Percentiles rank a stretch among this genome's conserved stretches.
Evolutionary conservation across 2,797 vertebrate species (phyloP).

Genomic region (Pogonophryne albipinna): DNA sequence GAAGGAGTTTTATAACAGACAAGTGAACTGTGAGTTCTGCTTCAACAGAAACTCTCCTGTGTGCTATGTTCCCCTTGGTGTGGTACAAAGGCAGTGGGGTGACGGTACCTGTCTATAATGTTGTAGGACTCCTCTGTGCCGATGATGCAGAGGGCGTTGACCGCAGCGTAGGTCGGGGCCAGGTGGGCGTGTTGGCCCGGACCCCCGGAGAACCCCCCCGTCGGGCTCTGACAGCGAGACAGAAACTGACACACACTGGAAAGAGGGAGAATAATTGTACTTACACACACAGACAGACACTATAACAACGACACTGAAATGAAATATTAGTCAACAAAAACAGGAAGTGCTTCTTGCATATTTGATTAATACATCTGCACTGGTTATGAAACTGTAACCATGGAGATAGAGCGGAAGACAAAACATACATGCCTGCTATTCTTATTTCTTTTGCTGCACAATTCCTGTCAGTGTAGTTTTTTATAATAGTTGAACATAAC

Average conservation of each 20-base stretch:
- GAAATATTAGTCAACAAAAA: neutral
- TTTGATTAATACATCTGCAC: neutral
- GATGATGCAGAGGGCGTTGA: slow-evolving; percentile 96
- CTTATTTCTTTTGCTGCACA: neutral
- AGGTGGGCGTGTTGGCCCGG: slow-evolving; percentile 95
- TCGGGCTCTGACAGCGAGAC: slow-evolving; percentile 90
- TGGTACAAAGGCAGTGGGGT: neutral
- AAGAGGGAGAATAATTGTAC: neutral
- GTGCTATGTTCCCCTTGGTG: neutral
- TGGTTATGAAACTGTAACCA: neutral
- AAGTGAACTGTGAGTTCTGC: neutral
- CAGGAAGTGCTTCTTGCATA: neutral
- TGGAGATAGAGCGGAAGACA: neutral
- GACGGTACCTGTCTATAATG: slow-evolving; percentile 90
- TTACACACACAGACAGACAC: neutral
- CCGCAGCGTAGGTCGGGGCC: slow-evolving; percentile 94
- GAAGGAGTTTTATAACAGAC: too few relatives aligned
- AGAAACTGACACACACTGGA: slow-evolving; percentile 94
- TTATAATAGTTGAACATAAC: too few relatives aligned
- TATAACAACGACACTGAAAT: neutral
- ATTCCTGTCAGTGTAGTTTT: neutral
- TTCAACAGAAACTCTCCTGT: neutral
- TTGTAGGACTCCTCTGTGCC: slow-evolving; percentile 93
- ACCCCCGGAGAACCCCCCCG: slow-evolving; percentile 93
- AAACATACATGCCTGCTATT: neutral